These are phyloP conservation scores for Akabosia matsudoensis DNA, from an alignment of 1,140 invertebrate species.

Conservation along the genomic window DNA sequence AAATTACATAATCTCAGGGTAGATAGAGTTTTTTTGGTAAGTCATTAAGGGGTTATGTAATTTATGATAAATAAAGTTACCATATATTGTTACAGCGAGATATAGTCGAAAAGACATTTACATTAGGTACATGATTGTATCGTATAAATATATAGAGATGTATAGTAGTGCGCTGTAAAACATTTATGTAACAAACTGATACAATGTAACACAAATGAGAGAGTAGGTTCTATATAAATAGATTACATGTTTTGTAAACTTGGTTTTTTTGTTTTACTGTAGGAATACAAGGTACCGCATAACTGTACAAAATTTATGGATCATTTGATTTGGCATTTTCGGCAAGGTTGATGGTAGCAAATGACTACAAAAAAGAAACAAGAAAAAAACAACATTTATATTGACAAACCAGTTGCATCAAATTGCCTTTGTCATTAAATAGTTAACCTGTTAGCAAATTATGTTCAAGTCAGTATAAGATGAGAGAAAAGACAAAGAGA, in stretches of 20 bases:
- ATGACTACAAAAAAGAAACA: slow-evolving; percentile 20
- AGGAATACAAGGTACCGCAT: not conserved
- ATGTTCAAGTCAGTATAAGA: not conserved
- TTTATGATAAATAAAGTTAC: too few relatives aligned
- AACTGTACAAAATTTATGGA: not conserved
- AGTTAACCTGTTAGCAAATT: not conserved
- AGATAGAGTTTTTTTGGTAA: too few relatives aligned
- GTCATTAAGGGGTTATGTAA: too few relatives aligned
- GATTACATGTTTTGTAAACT: not conserved
- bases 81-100: too few relatives aligned
- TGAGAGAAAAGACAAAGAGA: not conserved
- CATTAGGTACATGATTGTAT: too few relatives aligned
- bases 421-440: not conserved
- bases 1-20: too few relatives aligned
- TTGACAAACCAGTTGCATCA: not conserved
- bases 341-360: slow-evolving; percentile 19
- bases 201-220: too few relatives aligned
- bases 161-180: too few relatives aligned
- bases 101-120: too few relatives aligned
- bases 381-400: slow-evolving; percentile 7
- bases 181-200: too few relatives aligned
- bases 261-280: not conserved
- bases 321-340: slow-evolving; percentile 22
- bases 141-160: too few relatives aligned
- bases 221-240: not conserved